Conservation (phyloP, 2,888 invertebrate genomes). For the Cataglyphis altisquamis region DNA sequence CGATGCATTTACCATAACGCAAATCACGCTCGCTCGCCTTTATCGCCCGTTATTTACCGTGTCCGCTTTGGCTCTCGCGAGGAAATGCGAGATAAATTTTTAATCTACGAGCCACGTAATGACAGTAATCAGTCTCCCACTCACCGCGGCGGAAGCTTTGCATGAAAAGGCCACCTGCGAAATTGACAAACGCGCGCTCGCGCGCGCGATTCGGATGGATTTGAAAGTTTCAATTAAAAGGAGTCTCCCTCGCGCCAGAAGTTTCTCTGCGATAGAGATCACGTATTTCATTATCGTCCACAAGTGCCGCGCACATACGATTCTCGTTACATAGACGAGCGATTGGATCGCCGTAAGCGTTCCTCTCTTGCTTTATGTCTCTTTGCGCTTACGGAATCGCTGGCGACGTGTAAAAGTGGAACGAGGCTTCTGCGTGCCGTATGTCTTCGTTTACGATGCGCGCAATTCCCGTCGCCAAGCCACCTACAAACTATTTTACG, state of each 20-base stretch:
- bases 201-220: slow-evolving; percentile 69
- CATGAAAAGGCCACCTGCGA: slow-evolving; percentile 38
- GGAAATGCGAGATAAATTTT: slow-evolving; percentile 58
- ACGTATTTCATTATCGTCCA: slow-evolving; percentile 82
- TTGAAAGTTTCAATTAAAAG: slow-evolving; percentile 80
- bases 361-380: not conserved
- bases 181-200: slow-evolving; percentile 20
- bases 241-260: slow-evolving; percentile 47
- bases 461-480: slow-evolving; percentile 4
- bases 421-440: slow-evolving; percentile 36
- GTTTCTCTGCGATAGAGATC: slow-evolving; percentile 82
- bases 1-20: slow-evolving; percentile 34
- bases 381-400: slow-evolving; percentile 31
- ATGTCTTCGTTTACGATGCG: not conserved
- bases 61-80: slow-evolving; percentile 5
- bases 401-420: slow-evolving; percentile 36
- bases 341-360: slow-evolving; percentile 13
- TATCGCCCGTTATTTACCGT: slow-evolving; percentile 47
- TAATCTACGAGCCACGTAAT: slow-evolving; percentile 45
- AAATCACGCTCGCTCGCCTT: slow-evolving; percentile 49
- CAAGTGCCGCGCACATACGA: slow-evolving; percentile 44
- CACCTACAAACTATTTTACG: slow-evolving; percentile 47
- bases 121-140: slow-evolving; percentile 58
- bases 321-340: slow-evolving; percentile 58
- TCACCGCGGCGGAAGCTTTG: slow-evolving; percentile 21